Evolutionary conservation across 2,113 vertebrate genomes (phyloP).

Genomic region (Antennarius striatus): DNA sequence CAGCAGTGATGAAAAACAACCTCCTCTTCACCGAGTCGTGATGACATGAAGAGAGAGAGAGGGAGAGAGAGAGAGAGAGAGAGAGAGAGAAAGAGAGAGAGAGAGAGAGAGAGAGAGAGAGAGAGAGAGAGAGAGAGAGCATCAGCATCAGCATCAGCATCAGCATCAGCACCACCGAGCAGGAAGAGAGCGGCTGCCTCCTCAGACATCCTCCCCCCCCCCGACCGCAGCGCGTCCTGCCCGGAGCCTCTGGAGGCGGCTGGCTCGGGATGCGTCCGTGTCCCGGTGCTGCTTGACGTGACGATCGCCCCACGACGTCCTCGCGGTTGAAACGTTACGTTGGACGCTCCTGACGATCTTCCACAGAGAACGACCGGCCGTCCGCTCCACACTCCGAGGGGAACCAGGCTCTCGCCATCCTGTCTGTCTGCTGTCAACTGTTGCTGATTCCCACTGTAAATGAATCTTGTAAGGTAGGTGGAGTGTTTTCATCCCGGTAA

Average conservation of each 20-base stretch:
- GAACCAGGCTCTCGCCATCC: conserved; percentile 46
- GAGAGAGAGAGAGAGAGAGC: conserved; percentile 9
- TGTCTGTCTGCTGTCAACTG: conserved; percentile 70
- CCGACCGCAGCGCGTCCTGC: conserved; percentile 63
- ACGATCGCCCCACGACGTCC: conserved; percentile 33
- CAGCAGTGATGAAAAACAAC: conserved; percentile 40
- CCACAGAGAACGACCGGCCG: conserved; percentile 7
- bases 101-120: background rate
- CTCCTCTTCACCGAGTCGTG: conserved; percentile 44
- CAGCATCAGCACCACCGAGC: background rate
- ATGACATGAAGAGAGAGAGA: conserved; percentile 46
- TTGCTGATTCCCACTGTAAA: conserved; percentile 78
- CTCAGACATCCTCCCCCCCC: conserved; percentile 17
- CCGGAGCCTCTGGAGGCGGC: conserved; percentile 51
- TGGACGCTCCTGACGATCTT: background rate
- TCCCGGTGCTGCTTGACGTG: conserved; percentile 43
- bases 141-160: conserved; percentile 3
- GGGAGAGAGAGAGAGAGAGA: conserved; percentile 7
- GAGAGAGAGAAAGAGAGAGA: background rate
- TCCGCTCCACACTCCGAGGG: conserved; percentile 8
- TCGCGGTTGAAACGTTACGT: conserved; percentile 26
- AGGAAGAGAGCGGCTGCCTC: background rate
- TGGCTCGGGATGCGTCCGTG: conserved; percentile 51
- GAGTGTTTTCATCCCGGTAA: background rate
- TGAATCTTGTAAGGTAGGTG: conserved; percentile 83